Percentiles rank a stretch among this genome's conserved stretches.
Evolutionary conservation across 2,113 vertebrate species (phyloP).

Genomic region (Hippocampus comes): DNA sequence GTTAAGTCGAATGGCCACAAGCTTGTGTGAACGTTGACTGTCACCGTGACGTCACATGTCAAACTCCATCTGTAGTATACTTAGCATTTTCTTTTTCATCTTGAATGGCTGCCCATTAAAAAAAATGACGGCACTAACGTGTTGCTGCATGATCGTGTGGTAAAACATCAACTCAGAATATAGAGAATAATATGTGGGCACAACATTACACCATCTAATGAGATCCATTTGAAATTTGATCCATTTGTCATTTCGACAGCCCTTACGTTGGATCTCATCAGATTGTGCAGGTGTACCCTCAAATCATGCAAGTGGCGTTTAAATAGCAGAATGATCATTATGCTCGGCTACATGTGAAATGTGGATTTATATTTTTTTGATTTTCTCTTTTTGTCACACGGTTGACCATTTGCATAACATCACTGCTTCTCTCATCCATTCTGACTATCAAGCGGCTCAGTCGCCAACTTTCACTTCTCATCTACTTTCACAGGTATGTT

Average conservation of each 20-base stretch:
- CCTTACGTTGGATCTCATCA: not conserved
- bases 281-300: not conserved
- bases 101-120: too few relatives aligned
- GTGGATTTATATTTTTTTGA: not conserved
- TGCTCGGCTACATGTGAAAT: not conserved
- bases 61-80: not conserved
- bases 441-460: not conserved
- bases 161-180: too few relatives aligned
- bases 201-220: not conserved
- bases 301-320: too few relatives aligned
- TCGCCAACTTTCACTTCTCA: not conserved
- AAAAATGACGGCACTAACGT: too few relatives aligned
- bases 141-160: not conserved
- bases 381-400: not conserved
- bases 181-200: too few relatives aligned
- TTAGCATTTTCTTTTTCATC: too few relatives aligned
- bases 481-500: conserved; percentile 75
- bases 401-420: not conserved
- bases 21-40: not conserved
- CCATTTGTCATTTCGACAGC: not conserved
- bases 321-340: not conserved
- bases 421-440: not conserved
- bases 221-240: not conserved
- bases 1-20: not conserved
- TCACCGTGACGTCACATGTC: not conserved